Base-by-base conservation (phyloP, 2,888 invertebrate species). In the Volucella inanis region DNA sequence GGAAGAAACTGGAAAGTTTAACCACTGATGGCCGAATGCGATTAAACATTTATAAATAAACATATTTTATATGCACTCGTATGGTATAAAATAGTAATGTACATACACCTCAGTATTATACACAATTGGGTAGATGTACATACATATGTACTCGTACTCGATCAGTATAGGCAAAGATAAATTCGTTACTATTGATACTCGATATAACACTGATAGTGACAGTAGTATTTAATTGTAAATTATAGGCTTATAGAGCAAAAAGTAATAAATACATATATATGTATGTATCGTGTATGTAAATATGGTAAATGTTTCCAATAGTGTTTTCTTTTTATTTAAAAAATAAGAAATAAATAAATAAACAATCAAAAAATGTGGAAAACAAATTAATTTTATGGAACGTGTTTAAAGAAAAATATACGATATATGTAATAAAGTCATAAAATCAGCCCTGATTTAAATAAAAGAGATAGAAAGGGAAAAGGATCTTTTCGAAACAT, bases 201-300 rank as follows among this genome's bases (percentile, higher is more conserved):
- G 43, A 75, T 80, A 75, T 80, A 71, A 84, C 80, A 80, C 61
- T 84, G 61, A 76, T 79, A 75, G 59, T 54, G 57, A 64, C 47
- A 67, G 45, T 47, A 54, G 65, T 54, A 31, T 31, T 31, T 14
- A 57, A 50, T 59, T 74, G n/a, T 79, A 84, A 47, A 79, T 61
- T 80, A 76, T 43, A 78, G 31, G 49, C 11, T 15, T 45, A 43
- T 39, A 1, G 41, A 22, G 43, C 14, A 54, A 50, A 18, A 57
- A 43, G 61, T 41, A 76, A 41, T 52, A 54, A 57, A 61, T 22
- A 39, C 39, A 22, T 11, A 41, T 41, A n/a, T n/a, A n/a, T n/a
- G n/a, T n/a, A n/a, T n/a, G n/a, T n/a, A n/a, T n/a, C n/a, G n/a
- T n/a, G n/a, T n/a, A 22, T 1, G 39, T 14, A 10, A 55, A 55